Conservation (phyloP, 30 jellyfish, hydroid and myxozoan genomes). For the Hydra vulgaris region DNA sequence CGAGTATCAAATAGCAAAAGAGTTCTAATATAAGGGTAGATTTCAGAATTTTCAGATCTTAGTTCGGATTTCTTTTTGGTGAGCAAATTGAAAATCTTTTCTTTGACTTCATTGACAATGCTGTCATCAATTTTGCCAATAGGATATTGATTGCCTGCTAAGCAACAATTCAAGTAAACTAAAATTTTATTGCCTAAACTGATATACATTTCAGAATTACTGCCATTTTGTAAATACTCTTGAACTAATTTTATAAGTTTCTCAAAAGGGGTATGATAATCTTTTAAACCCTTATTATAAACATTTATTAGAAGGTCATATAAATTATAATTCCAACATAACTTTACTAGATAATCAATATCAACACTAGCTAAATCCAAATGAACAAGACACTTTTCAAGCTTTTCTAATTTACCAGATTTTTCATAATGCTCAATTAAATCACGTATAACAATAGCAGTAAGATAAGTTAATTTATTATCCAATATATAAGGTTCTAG, state of each 20-base stretch:
- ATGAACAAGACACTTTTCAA: constrained; percentile 80
- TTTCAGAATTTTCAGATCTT: constrained; percentile 30
- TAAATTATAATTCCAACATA: constrained; percentile 91
- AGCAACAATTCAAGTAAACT: constrained; percentile 89
- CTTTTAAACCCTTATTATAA: constrained; percentile 78
- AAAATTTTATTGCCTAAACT: constrained; percentile 72
- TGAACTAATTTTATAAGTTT: constrained; percentile 59
- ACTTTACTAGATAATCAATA: constrained; percentile 82
- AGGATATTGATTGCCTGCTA: constrained; percentile 96
- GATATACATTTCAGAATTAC: constrained; percentile 23
- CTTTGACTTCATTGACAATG: constrained; percentile 44
- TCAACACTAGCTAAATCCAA: constrained; percentile 75
- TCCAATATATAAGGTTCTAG: constrained; percentile 71
- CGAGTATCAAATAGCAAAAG: constrained; percentile 81
- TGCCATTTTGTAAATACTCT: constrained; percentile 35
- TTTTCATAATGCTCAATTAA: constrained; percentile 73
- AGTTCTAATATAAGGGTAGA: constrained; percentile 63
- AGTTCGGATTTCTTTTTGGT: constrained; percentile 40
- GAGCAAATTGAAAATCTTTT: constrained; percentile 52
- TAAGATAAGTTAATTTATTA: constrained; percentile 39
- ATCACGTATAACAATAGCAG: constrained; percentile 95
- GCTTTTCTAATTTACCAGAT: constrained; percentile 54
- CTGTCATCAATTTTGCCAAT: constrained; percentile 54
- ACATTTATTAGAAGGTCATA: constrained; percentile 89
- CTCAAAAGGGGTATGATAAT: constrained; percentile 85